Conservation (phyloP, 2,888 invertebrate species). For the Drosophila recens region DNA sequence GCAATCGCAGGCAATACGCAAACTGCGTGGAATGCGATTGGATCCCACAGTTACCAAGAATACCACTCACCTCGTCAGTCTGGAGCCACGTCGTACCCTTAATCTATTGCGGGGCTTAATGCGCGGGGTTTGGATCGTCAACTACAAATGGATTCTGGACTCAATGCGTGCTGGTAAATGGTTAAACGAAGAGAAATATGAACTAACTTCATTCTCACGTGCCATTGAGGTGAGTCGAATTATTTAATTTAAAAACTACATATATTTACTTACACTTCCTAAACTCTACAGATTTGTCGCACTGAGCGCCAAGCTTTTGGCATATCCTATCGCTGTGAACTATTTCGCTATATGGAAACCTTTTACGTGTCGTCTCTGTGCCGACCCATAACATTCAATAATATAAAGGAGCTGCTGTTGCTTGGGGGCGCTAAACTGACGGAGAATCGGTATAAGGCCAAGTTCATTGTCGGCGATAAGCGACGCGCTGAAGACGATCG, state of each 20-base stretch:
- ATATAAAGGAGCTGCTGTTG: slow-evolving; percentile 87
- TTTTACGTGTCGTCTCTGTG: slow-evolving; percentile 87
- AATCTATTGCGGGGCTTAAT: slow-evolving; percentile 91
- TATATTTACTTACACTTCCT: neutral
- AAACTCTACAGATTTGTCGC: slow-evolving; percentile 86
- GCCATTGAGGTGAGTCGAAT: slow-evolving; percentile 88
- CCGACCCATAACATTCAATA: slow-evolving; percentile 85
- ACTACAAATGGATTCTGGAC: slow-evolving; percentile 89
- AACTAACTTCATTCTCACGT: slow-evolving; percentile 89
- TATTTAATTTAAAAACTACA: neutral
- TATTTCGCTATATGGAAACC: slow-evolving; percentile 87
- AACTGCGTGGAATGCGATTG: slow-evolving; percentile 87
- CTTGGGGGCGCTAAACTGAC: slow-evolving; percentile 87
- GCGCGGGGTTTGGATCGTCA: slow-evolving; percentile 91
- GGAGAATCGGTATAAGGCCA: slow-evolving; percentile 85
- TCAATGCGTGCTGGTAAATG: slow-evolving; percentile 88
- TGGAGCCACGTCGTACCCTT: slow-evolving; percentile 89
- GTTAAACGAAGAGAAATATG: slow-evolving; percentile 90
- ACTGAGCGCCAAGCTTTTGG: slow-evolving; percentile 88
- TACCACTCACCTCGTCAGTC: slow-evolving; percentile 92
- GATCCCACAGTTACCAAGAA: slow-evolving; percentile 88
- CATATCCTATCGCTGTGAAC: slow-evolving; percentile 86
- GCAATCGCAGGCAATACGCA: slow-evolving; percentile 80
- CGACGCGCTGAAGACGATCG: slow-evolving; percentile 79
- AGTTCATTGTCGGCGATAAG: slow-evolving; percentile 86